These are phyloP conservation scores for Tragelaphus imberbis DNA, from an alignment of 2,113 vertebrate species.

Conservation along the genomic window DNA sequence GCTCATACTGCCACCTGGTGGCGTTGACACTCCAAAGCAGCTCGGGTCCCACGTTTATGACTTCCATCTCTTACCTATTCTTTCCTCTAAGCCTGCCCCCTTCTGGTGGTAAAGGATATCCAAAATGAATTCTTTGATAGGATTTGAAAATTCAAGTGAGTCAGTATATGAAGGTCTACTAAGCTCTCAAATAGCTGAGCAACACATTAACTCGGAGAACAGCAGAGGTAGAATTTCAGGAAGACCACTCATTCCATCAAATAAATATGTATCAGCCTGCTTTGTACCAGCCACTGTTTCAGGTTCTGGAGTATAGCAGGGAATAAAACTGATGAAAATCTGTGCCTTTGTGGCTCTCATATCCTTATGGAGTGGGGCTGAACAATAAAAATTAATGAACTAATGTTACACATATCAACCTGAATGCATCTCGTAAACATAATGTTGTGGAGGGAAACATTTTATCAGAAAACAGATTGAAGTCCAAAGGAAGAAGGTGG, in stretches of 20 bases:
- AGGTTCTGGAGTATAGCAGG: not conserved
- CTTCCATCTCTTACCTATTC: not conserved
- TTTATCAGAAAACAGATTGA: not conserved
- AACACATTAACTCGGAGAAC: not conserved
- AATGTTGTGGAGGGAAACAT: not conserved
- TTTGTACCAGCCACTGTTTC: not conserved
- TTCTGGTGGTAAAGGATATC: not conserved
- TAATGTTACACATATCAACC: not conserved
- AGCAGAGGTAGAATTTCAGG: not conserved
- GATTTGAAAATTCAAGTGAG: not conserved
- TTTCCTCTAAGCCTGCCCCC: not conserved
- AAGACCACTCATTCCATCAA: not conserved
- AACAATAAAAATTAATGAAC: not conserved
- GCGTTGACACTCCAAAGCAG: not conserved
- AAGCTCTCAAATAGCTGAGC: not conserved
- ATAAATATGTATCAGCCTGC: not conserved
- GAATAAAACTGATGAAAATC: not conserved
- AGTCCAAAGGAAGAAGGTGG: not conserved
- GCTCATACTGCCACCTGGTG: constrained; percentile 54
- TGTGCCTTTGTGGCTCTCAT: not conserved
- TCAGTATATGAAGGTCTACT: not conserved
- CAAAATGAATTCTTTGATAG: not conserved
- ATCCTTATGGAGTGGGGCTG: not conserved
- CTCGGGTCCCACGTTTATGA: not conserved
- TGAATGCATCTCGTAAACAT: not conserved